Conservation (phyloP, 1,140 invertebrate species). For the Euglossa dilemma region DNA sequence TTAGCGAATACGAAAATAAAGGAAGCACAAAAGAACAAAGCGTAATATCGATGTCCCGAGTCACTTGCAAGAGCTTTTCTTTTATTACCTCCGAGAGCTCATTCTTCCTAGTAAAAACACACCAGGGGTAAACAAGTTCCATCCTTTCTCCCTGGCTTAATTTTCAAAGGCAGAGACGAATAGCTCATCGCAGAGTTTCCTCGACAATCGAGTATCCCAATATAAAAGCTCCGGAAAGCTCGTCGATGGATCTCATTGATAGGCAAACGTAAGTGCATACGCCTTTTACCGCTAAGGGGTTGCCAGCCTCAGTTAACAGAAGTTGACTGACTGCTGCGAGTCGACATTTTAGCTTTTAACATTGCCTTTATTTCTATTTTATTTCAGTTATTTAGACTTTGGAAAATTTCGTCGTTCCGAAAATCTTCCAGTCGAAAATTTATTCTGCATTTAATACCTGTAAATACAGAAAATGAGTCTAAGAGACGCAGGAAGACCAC, state of each 20-base stretch:
- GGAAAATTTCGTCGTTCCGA: too few relatives aligned
- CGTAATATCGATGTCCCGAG: background rate
- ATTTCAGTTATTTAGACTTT: too few relatives aligned
- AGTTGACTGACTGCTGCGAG: background rate
- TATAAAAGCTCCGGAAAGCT: background rate
- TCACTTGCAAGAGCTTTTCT: background rate
- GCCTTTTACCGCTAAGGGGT: background rate
- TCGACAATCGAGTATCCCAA: background rate
- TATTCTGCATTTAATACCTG: too few relatives aligned
- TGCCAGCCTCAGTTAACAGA: background rate
- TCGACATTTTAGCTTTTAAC: background rate
- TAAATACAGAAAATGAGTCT: too few relatives aligned
- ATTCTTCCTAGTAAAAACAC: background rate
- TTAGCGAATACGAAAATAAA: background rate
- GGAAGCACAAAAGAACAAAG: background rate
- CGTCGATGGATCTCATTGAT: background rate
- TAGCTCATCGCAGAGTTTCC: background rate
- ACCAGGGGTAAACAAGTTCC: background rate
- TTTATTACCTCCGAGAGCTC: background rate
- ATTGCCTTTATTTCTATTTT: background rate
- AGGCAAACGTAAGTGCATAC: conserved; percentile 2
- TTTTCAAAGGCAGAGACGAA: background rate
- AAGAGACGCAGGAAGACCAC: too few relatives aligned
- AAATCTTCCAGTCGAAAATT: too few relatives aligned
- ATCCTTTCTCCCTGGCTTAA: background rate